A percentile compares a stretch with the other conserved stretches of the same genome.
Conservation (phyloP, 2,113 vertebrate species). For the Gobius niger region DNA sequence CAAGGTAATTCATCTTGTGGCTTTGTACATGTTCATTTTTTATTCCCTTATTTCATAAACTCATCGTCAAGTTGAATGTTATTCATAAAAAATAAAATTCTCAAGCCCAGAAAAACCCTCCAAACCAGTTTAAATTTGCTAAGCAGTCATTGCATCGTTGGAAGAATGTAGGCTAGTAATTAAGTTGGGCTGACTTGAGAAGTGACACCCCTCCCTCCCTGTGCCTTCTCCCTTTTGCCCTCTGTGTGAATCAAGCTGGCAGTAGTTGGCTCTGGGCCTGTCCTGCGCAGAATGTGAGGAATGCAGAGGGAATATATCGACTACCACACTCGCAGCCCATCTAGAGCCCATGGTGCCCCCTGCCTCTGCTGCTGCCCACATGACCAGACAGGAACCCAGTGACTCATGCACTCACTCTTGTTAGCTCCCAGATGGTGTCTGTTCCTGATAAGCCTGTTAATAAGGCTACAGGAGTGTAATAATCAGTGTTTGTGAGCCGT, state of each 20-base stretch:
- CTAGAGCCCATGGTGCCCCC: slow-evolving; percentile 26
- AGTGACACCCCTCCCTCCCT: slow-evolving; percentile 13
- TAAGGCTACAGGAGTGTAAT: slow-evolving; percentile 29
- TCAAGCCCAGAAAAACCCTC: too few species aligned
- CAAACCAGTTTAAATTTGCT: slow-evolving; percentile 16
- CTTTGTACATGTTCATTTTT: not conserved
- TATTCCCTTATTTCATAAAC: too few species aligned
- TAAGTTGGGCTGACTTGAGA: slow-evolving; percentile 39
- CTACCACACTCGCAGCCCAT: slow-evolving; percentile 14
- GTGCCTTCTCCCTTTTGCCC: not conserved
- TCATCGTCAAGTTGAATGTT: too few species aligned
- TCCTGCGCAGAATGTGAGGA: slow-evolving; percentile 70
- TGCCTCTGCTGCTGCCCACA: slow-evolving; percentile 41
- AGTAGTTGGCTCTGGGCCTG: slow-evolving; percentile 45
- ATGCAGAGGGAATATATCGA: slow-evolving; percentile 65
- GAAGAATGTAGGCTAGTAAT: slow-evolving; percentile 63
- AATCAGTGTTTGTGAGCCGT: slow-evolving; percentile 25
- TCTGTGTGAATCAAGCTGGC: slow-evolving; percentile 41
- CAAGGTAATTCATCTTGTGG: slow-evolving; percentile 81
- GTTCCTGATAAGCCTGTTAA: slow-evolving; percentile 64
- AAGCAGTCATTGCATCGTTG: slow-evolving; percentile 39
- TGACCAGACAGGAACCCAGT: slow-evolving; percentile 42
- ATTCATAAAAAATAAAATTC: too few species aligned
- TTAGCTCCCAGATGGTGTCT: slow-evolving; percentile 35
- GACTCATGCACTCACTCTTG: not conserved